Conservation (phyloP, 2,888 invertebrate species). For the Bedellia somnulentella region DNA sequence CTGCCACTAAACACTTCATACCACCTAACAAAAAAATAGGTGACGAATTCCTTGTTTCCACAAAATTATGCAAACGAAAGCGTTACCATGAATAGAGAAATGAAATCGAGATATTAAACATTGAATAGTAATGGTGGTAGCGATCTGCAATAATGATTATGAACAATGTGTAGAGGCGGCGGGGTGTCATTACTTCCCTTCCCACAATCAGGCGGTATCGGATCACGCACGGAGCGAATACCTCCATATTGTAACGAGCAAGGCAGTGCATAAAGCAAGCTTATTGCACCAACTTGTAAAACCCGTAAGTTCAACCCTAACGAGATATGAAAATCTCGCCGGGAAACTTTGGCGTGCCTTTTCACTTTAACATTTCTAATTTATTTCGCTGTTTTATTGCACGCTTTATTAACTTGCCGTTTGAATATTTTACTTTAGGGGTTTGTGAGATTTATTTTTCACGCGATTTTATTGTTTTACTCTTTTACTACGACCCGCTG, state of each 20-base stretch:
- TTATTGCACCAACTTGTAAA: slow-evolving; percentile 14
- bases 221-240: slow-evolving; percentile 27
- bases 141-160: slow-evolving; percentile 2
- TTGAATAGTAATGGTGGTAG: no score
- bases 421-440: no score
- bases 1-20: no score
- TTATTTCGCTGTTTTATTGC: not conserved
- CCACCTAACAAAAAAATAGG: no score
- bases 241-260: slow-evolving; percentile 10
- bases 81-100: no score
- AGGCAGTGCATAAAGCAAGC: slow-evolving; percentile 9
- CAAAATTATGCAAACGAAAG: no score
- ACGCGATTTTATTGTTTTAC: no score
- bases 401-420: not conserved
- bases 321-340: slow-evolving; percentile 4
- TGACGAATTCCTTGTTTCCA: no score
- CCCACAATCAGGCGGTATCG: not conserved
- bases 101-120: no score
- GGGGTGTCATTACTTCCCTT: not conserved
- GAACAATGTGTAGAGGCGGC: not conserved
- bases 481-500: no score
- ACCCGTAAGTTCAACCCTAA: slow-evolving; percentile 10
- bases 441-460: no score
- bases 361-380: not conserved
- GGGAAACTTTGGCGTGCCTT: slow-evolving; percentile 1